These are phyloP conservation scores for Caretta caretta DNA, from an alignment of 2,113 vertebrate genomes.

Conservation along the genomic window DNA sequence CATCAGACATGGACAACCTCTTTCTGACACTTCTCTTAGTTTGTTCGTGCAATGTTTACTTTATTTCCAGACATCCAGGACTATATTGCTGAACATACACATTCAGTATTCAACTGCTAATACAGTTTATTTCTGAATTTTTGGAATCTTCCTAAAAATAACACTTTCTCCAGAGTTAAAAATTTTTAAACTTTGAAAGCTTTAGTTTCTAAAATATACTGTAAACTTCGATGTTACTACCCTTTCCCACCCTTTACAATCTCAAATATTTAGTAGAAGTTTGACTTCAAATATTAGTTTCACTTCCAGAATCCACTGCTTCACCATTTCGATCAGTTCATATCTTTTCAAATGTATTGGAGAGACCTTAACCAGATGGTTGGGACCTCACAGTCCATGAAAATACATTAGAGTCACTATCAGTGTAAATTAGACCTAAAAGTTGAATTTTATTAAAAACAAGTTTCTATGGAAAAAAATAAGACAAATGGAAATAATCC, in stretches of 20 bases:
- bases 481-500: neutral
- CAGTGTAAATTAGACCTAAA: neutral
- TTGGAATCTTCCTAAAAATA: conserved; percentile 26
- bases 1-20: neutral
- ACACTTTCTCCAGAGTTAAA: neutral
- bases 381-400: neutral
- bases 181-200: neutral
- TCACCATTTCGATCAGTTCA: neutral
- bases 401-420: neutral
- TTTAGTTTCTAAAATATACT: neutral
- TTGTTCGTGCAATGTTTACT: conserved; percentile 7
- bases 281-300: neutral
- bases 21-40: neutral
- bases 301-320: neutral
- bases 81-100: neutral
- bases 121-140: neutral
- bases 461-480: neutral
- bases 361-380: neutral
- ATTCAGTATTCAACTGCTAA: neutral
- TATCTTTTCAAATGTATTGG: neutral
- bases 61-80: conserved; percentile 55
- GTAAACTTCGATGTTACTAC: neutral
- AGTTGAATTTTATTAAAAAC: neutral
- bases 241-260: neutral
- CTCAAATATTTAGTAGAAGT: neutral